Evolutionary conservation across 2,888 invertebrate genomes (phyloP), one percentile per base, ranked within the genome.

Genomic region (Platycheirus albimanus): DNA sequence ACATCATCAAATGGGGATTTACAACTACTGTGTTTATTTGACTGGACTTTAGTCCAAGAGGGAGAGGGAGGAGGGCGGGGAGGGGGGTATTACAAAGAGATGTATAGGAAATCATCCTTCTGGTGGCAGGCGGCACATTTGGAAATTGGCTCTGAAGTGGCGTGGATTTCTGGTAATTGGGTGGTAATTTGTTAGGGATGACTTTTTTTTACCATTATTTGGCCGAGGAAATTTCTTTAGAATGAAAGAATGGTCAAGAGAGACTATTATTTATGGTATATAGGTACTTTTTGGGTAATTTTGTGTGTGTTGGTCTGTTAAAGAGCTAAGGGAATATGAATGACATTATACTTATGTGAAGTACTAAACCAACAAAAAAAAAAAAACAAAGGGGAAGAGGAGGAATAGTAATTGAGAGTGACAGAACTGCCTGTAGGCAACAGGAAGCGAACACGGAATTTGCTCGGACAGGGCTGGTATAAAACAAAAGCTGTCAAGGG

Each of bases 1-100:
- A 83, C 28, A 58, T 58, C 58, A 58, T 83, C 72, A 83, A 83
- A 83, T 83, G 78, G 83, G 83, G 72, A 83, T 83, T 83, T 83
- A 78, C 83, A 74, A 70, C 83, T 72, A 70, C 52, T 54, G 78
- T 83, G 78, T 83, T 78, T 83, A 83, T 74, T 78, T 71, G 66
- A 72, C 75, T 80, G 64, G 70, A 70, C 80, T 24, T 4, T 24
- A 33, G 6, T 33, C 3, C 24, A 24, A 4, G n/a, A n/a, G n/a
- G 24, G 24, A 33, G 30, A 33, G 30, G 7, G 47, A 4, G 47
- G 47, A 47, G 47, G 30, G 8, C 30, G 8, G 30, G 8, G 7
- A 3, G 24, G 6, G n/a, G n/a, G n/a, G n/a, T n/a, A n/a, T n/a
- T n/a, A n/a, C n/a, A n/a, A 4, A 24, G 24, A 24, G 24, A 24